phyloP scores from a whole-genome alignment of 2,797 vertebrate genomes.

The Molothrus aeneus region DNA sequence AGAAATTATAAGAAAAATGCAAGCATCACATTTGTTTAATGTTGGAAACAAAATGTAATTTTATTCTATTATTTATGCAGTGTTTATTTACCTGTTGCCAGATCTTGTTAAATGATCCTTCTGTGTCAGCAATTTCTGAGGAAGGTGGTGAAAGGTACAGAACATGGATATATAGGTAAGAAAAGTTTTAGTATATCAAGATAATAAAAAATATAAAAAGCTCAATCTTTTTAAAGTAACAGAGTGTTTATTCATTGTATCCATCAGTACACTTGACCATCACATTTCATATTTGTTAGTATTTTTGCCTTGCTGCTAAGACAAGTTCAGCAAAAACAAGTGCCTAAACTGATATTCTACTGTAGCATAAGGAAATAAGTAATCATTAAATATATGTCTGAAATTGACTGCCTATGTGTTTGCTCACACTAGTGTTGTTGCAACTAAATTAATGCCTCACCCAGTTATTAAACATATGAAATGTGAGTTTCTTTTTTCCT shows the following conservation, averaged over 20 bases:
- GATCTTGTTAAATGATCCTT: not conserved
- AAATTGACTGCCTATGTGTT: not conserved
- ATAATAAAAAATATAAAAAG: not conserved
- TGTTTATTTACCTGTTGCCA: not conserved
- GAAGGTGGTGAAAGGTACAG: not conserved
- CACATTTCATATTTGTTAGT: not conserved
- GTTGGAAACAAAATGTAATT: not conserved
- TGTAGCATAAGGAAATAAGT: not conserved
- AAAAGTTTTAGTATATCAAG: not conserved
- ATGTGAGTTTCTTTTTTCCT: not conserved
- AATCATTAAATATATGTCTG: not conserved
- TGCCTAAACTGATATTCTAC: not conserved
- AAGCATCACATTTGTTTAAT: not conserved
- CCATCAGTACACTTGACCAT: not conserved
- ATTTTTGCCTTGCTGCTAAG: not conserved
- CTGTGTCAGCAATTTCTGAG: not conserved
- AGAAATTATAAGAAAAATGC: not conserved
- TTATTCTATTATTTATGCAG: not conserved
- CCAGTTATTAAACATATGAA: not conserved
- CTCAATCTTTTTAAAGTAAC: not conserved
- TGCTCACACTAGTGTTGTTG: not conserved
- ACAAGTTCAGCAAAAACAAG: not conserved
- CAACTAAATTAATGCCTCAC: not conserved
- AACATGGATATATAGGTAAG: not conserved
- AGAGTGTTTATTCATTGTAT: not conserved